Evolutionary conservation across 2,797 vertebrate genomes (phyloP).

Genomic region (Prunella strophiata): DNA sequence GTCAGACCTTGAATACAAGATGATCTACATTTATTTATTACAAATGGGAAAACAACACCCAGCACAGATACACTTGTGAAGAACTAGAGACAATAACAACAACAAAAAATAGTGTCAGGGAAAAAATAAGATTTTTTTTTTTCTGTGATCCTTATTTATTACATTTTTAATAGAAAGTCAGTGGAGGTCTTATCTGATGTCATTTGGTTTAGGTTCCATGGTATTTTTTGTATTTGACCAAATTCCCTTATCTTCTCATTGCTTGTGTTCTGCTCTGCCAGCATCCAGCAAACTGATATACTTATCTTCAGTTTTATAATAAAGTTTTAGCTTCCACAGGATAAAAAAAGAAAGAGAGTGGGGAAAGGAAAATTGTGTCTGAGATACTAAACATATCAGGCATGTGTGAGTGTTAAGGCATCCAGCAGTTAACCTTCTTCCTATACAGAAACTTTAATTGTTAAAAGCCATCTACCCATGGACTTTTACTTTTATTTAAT

Average conservation of each 20-base stretch:
- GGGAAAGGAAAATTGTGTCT: constrained; percentile 41
- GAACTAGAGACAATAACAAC: constrained; percentile 38
- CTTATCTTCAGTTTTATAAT: constrained; percentile 81
- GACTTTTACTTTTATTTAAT: neutral
- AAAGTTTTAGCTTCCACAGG: constrained; percentile 75
- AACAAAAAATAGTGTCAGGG: neutral
- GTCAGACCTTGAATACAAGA: neutral
- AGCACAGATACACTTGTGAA: constrained; percentile 30
- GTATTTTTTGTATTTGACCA: constrained; percentile 78
- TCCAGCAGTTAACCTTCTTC: constrained; percentile 29
- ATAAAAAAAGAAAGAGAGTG: constrained; percentile 22
- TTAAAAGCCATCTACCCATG: neutral
- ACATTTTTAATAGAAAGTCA: constrained; percentile 80
- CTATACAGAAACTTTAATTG: neutral
- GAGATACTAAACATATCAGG: constrained; percentile 61
- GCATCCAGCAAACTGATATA: constrained; percentile 74
- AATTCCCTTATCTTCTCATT: constrained; percentile 80
- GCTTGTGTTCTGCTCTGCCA: constrained; percentile 74
- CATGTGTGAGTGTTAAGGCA: neutral
- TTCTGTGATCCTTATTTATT: constrained; percentile 78
- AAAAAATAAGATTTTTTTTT: neutral
- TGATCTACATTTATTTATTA: neutral
- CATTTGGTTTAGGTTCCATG: constrained; percentile 77
- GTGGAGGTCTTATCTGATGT: constrained; percentile 78
- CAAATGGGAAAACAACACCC: neutral